These are phyloP conservation scores for Plebejus melissa DNA, from an alignment of 2,888 invertebrate species.

Conservation along the genomic window DNA sequence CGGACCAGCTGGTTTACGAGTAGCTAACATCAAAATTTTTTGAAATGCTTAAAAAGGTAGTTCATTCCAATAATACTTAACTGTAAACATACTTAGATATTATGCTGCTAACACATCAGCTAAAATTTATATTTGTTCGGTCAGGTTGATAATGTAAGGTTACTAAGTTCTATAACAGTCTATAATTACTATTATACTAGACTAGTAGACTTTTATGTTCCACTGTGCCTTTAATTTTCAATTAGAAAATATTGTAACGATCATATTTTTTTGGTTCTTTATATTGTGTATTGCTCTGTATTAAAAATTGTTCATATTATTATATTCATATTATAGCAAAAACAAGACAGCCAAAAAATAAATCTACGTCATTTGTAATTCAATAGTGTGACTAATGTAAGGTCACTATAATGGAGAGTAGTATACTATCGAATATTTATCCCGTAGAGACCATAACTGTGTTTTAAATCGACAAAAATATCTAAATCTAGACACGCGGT, in stretches of 20 bases:
- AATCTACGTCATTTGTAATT: neutral
- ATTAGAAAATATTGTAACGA: neutral
- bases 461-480: slow-evolving; percentile 7
- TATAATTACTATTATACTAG: too few relatives aligned
- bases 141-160: neutral
- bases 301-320: neutral
- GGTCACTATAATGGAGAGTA: neutral
- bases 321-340: neutral
- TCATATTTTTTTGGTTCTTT: neutral
- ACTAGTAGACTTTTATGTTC: neutral
- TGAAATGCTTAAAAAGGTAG: neutral
- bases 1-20: too few relatives aligned
- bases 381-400: neutral
- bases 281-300: neutral
- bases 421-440: neutral
- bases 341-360: neutral
- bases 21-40: neutral
- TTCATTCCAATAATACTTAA: neutral
- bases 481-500: neutral
- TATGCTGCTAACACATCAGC: too few relatives aligned
- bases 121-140: too few relatives aligned
- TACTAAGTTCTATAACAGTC: too few relatives aligned
- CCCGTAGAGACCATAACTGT: neutral
- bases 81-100: neutral
- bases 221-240: neutral